Percentiles rank a stretch among this genome's conserved stretches.
These are phyloP conservation scores for Thalassarche chlororhynchos DNA, from an alignment of 2,113 vertebrate genomes.

Conservation along the genomic window DNA sequence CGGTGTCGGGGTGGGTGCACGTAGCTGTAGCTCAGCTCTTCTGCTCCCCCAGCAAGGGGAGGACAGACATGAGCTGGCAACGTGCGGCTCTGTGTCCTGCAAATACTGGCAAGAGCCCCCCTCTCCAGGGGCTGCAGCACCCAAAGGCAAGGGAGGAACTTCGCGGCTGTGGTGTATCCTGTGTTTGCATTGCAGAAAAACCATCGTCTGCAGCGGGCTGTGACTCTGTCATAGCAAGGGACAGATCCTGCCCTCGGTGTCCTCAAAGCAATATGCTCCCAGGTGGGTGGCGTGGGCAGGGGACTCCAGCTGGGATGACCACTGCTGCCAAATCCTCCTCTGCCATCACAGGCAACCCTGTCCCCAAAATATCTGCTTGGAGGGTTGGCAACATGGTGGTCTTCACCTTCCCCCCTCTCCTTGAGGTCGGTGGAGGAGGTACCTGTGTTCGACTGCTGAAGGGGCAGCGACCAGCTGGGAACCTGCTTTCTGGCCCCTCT, in stretches of 20 bases:
- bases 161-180: neutral
- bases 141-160: neutral
- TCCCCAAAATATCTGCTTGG: neutral
- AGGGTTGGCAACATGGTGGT: neutral
- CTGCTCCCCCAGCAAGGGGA: neutral
- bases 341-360: neutral
- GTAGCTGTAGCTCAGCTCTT: neutral
- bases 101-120: neutral
- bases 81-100: neutral
- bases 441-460: neutral
- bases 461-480: neutral
- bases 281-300: neutral
- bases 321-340: neutral
- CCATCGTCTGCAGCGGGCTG: neutral
- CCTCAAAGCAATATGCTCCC: neutral
- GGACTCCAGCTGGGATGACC: neutral
- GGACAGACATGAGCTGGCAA: neutral
- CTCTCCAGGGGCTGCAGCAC: neutral
- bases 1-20: neutral
- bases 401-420: neutral
- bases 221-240: accelerated
- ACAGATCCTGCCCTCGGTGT: neutral
- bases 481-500: neutral
- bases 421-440: neutral
- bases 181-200: neutral